Percentiles rank a stretch among this genome's conserved stretches.
Evolutionary conservation across 2,113 vertebrate species (phyloP).

Genomic region (Chloropsis hardwickii): DNA sequence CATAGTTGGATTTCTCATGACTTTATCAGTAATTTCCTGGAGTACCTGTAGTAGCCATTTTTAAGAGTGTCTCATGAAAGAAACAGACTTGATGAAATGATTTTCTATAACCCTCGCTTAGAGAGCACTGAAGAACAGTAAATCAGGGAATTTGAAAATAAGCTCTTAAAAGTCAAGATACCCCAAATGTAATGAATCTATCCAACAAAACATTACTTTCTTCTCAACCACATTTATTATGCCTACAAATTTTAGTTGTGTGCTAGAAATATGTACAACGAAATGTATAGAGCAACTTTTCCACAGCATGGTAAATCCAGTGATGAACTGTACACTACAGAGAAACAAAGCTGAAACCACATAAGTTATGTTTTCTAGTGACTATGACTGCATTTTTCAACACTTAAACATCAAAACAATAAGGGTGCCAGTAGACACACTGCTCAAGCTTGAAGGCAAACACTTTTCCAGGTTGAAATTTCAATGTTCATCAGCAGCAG

Average conservation of each 20-base stretch:
- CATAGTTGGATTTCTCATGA: not conserved
- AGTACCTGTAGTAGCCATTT: not conserved
- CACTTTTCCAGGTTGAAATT: not conserved
- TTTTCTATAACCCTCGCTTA: not conserved
- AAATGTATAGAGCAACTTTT: not conserved
- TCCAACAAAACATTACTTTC: not conserved
- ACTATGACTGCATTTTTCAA: not conserved
- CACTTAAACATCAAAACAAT: not conserved
- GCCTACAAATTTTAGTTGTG: not conserved
- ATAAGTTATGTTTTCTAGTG: not conserved
- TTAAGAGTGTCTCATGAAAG: not conserved
- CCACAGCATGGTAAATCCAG: not conserved
- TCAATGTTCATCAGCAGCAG: not conserved
- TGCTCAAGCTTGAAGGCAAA: not conserved
- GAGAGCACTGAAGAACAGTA: not conserved
- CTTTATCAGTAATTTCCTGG: not conserved
- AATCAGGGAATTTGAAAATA: not conserved
- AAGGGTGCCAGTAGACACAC: not conserved
- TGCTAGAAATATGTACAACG: not conserved
- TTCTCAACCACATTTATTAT: not conserved
- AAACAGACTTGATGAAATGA: not conserved
- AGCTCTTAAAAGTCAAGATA: not conserved
- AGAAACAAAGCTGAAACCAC: not conserved
- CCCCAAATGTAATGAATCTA: not conserved
- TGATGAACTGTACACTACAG: not conserved